phyloP scores from a whole-genome alignment of 2,888 invertebrate genomes.

The Limnephilus rhombicus region DNA sequence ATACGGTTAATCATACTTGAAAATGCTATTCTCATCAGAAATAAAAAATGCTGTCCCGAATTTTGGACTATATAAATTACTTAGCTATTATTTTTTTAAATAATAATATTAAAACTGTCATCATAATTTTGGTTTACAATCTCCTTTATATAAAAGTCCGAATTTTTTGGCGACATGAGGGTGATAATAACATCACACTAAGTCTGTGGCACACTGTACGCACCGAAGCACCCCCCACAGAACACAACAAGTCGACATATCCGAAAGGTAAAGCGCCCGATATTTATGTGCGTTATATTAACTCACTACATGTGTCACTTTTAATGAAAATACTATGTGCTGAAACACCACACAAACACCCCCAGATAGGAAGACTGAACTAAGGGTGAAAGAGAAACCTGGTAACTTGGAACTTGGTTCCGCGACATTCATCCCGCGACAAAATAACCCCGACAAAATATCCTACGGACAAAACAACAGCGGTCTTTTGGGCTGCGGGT shows the following conservation, averaged over 20 bases:
- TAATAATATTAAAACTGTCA: not conserved
- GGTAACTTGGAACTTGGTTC: not conserved
- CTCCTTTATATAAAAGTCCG: not conserved
- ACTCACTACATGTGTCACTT: conserved; percentile 69
- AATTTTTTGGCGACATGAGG: not conserved
- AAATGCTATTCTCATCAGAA: no score
- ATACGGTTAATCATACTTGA: no score
- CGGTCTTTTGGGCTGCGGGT: no score
- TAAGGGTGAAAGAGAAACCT: conserved; percentile 15
- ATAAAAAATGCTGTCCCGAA: no score
- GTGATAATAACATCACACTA: not conserved
- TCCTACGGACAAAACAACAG: no score
- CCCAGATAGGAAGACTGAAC: not conserved
- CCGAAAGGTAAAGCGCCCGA: conserved; percentile 68
- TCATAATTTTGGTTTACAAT: not conserved
- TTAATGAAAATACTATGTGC: conserved; percentile 66
- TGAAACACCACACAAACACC: conserved; percentile 46
- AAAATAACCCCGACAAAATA: no score
- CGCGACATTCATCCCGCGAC: no score
- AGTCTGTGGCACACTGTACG: not conserved
- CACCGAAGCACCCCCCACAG: conserved; percentile 34
- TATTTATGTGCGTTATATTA: conserved; percentile 79
- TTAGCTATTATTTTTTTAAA: no score
- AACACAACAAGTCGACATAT: conserved; percentile 40
- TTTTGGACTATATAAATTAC: no score